Evolutionary conservation across 2,888 invertebrate species (phyloP), one percentile per base, ranked within the genome.

Genomic region (Stenolophus ochropezus): DNA sequence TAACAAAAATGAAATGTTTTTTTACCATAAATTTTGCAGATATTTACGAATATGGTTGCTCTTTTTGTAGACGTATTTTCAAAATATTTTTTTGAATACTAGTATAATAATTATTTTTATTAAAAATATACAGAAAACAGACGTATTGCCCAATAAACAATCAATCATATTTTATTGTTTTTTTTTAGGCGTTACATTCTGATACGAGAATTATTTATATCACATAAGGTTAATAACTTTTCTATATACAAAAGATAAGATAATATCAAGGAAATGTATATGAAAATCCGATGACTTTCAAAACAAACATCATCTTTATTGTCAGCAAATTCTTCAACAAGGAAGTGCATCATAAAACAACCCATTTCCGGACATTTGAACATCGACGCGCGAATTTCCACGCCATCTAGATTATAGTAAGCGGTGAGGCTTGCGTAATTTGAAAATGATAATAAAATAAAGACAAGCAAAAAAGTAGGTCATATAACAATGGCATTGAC

Each of bases 381-480:
- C 61, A 61, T 61, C 61, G 61, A 61, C 14, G 61, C 56, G 56
- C 56, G 11, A 21, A 21, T 56, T 21, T 21, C 21, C 21, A 21
- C 21, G 56, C 56, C 56, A 56, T 11, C 56, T 56, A 61, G 61
- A 61, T 61, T 61, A 42, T 11, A 25, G 4, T 61, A 11, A 14
- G 18, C 56, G 56, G 6, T 20, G 8, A 11, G 5, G n/a, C 27
- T 79, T 79, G 79, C 79, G 79, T 79, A 79, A 79, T 79, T 65
- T 79, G 11, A 79, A 79, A 79, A 79, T 79, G 71, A 79, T 79
- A 79, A 79, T 79, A 79, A 71, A 53, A 79, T 79, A 79, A 79
- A 79, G 65, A 71, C 79, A 79, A 53, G 79, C 33, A 69, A 69
- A 79, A 69, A 79, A 79, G 69, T 79, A 33, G 79, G 79, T 79